Percentiles rank a stretch among this genome's conserved stretches.
Conservation (phyloP, 2,113 vertebrate species). For the Ariopsis seemanni region DNA sequence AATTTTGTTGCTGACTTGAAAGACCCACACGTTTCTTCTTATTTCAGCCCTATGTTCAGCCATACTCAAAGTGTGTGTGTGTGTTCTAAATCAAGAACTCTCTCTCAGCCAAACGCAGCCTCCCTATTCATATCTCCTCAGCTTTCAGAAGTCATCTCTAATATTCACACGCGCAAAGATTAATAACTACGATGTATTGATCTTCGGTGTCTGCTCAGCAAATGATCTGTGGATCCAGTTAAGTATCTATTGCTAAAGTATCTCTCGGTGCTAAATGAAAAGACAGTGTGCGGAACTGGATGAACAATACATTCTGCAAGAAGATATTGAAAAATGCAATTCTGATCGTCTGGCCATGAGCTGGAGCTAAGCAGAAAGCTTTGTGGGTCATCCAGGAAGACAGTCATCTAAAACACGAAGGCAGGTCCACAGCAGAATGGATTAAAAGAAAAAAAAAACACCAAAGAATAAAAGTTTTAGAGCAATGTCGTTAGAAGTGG, state of each 20-base stretch:
- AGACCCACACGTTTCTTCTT: neutral
- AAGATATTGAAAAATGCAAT: neutral
- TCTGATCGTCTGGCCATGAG: too few relatives aligned
- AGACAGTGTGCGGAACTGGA: neutral
- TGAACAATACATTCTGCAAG: neutral
- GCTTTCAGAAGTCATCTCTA: neutral
- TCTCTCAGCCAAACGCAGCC: neutral
- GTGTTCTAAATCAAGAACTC: neutral
- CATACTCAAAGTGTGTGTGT: neutral
- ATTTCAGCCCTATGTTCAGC: neutral
- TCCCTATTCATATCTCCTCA: neutral
- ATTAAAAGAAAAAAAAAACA: neutral
- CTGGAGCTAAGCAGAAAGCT: neutral
- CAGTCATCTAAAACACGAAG: neutral
- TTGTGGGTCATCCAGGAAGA: neutral
- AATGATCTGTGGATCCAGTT: neutral
- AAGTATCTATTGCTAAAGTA: neutral
- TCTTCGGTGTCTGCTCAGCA: neutral
- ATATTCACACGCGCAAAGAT: neutral
- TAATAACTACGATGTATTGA: constrained; percentile 1
- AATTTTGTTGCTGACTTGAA: neutral
- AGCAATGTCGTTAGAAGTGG: neutral
- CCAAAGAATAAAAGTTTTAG: neutral
- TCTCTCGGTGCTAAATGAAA: neutral
- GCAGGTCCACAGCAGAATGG: neutral